Evolutionary conservation across 1,140 invertebrate species (phyloP), one percentile per base, ranked within the genome.

Genomic region (Cherax quadricarinatus): DNA sequence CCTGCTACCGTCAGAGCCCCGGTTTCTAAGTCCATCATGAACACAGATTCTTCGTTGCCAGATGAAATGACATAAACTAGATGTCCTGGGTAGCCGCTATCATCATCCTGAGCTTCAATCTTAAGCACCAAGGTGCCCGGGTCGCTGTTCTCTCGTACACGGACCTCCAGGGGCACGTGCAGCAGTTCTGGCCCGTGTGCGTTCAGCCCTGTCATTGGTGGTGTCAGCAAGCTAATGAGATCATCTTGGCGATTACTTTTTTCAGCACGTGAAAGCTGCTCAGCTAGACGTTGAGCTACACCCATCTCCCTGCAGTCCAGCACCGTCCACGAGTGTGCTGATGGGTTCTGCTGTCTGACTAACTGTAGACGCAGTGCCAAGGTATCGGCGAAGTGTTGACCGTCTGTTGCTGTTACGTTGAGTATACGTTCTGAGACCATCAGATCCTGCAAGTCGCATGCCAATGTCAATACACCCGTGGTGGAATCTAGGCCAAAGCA

Each of bases 81-180:
- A 94, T 98, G 97, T 0, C 98, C 98, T 94, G 99, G 98, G 95
- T 98, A 99, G 2, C 98, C 98, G 10, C 97, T 95, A 94, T 99
- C 98, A 41, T 97, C 95, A 95, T 99, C 98, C 24, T 96, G 95
- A 0, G 98, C 98, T 79, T 95, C 96, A n/a, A 99, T 95, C 79
- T 96, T 96, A 0, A 97, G 96, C 1, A 98, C 95, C 0, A 96
- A 96, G 1, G 97, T 97, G 0, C 98, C 98, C 0, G 99, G 95
- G 7, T 97, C 96, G 10, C 97, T 96, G 0, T 98, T 98, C 95
- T 99, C 98, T 94, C 98, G 98, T 0, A 99, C 97, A 95, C 97
- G 96, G 79, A 95, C 81, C 94, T 95, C 82, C 48, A 49, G 87
- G 97, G 97, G 94, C 97, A 98, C 94, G 97, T 97, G 1, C 97